Evolutionary conservation across 2,888 invertebrate species (phyloP).

Genomic region (Sarcophaga subvicina): DNA sequence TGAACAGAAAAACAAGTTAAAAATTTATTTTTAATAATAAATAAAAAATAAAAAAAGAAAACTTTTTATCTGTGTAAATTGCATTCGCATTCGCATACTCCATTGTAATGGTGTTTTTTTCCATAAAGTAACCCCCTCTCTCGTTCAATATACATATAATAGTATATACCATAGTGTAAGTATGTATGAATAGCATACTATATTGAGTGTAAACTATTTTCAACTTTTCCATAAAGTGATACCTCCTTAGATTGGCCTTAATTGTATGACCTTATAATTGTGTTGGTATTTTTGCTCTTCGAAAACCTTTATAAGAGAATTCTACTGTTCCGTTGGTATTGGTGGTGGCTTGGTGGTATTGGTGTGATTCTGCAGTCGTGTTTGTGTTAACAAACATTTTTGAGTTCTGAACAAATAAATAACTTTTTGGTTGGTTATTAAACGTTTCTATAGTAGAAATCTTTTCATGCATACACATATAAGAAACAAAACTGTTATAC

Average conservation of each 20-base stretch:
- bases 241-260: too few relatives aligned
- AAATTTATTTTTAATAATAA: neutral
- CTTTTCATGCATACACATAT: neutral
- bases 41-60: neutral
- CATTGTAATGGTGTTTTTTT: neutral
- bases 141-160: too few relatives aligned
- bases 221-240: too few relatives aligned
- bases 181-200: neutral
- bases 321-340: too few relatives aligned
- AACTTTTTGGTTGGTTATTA: conserved; percentile 46
- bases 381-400: conserved; percentile 29
- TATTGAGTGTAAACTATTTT: neutral
- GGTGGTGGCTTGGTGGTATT: neutral
- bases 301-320: too few relatives aligned
- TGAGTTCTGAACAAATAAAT: conserved; percentile 46
- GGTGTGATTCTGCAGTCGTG: neutral
- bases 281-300: too few relatives aligned
- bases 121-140: too few relatives aligned
- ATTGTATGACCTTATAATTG: too few relatives aligned
- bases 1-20: neutral
- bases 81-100: neutral
- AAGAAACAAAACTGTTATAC: neutral
- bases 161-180: too few relatives aligned
- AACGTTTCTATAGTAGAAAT: conserved; percentile 23
- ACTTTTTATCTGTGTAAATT: neutral